Base-by-base conservation (phyloP, 1,140 invertebrate genomes). In the Oryctes rhinoceros region DNA sequence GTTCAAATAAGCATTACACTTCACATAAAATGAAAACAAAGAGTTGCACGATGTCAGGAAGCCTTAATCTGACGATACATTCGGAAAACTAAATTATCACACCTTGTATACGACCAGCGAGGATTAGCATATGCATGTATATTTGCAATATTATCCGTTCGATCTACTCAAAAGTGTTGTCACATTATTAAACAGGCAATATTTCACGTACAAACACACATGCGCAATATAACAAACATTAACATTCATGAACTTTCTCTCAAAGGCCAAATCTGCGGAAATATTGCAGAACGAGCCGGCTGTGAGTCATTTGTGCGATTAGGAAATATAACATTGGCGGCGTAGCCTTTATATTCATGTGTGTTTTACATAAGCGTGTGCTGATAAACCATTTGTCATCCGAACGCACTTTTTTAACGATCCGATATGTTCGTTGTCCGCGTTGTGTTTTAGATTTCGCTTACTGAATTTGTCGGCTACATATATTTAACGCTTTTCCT, bases 251-350 rank as follows among this genome's bases (percentile, higher is more conserved):
- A 18, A 59, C 53, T 59, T 59, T 59, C 53, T 59, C 53, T 59
- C 53, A 59, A 59, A 59, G 53, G 53, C 53, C 53, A 59, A 59
- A 59, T 59, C 53, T 59, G 53, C 53, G 53, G 53, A 59, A 18
- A 59, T 59, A 18, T 59, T 59, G 18, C 53, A 59, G 53, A 59
- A 59, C 53, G n/a, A 59, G 53, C 18, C 18, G 24, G 24, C 24
- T 30, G 24, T 30, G 53, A 59, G 13, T 59, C 53, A 59, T 59
- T 59, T 59, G 18, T n/a, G 18, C 53, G 53, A n/a, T 59, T 59
- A 59, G 53, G 53, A 59, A 59, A 59, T 59, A 59, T 59, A n/a
- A 13, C 15, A 59, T 59, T 59, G 53, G 53, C 53, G 53, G 53
- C 18, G 53, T 15, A 18, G n/a, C 5, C 53, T 59, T 59, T 71